Percentiles rank a stretch among this genome's conserved stretches.
phyloP scores from a whole-genome alignment of 2,113 vertebrate genomes.

The Rhinoptilus africanus region DNA sequence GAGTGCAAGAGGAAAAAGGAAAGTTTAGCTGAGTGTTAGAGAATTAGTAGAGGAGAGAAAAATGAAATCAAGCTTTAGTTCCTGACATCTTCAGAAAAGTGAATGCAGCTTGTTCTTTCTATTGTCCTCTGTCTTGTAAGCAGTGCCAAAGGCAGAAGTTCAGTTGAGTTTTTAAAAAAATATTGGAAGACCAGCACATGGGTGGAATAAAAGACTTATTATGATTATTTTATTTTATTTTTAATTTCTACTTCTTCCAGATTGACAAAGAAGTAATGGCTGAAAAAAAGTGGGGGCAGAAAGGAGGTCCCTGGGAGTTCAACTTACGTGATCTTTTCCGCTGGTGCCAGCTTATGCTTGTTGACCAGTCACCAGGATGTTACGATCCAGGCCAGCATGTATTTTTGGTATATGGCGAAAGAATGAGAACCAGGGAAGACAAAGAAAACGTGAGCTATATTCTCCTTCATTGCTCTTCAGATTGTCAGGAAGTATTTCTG shows the following conservation, averaged over 20 bases:
- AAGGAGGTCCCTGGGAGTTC: conserved; percentile 97
- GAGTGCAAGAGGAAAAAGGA: background rate
- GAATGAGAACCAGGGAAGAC: conserved; percentile 90
- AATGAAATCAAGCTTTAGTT: background rate
- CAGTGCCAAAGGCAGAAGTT: background rate
- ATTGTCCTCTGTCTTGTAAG: background rate
- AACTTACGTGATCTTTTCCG: conserved; percentile 96
- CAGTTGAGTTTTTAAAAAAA: background rate
- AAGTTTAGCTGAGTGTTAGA: background rate
- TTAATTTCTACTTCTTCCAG: conserved; percentile 61
- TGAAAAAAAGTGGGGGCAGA: conserved; percentile 92
- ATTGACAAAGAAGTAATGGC: conserved; percentile 86
- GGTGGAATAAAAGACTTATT: background rate
- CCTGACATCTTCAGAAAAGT: background rate
- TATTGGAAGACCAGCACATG: background rate
- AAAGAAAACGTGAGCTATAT: conserved; percentile 80
- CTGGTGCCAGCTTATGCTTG: conserved; percentile 97
- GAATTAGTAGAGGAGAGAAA: background rate
- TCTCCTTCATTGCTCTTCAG: background rate
- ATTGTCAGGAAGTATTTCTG: background rate
- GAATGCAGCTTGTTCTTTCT: background rate
- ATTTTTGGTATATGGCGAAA: conserved; percentile 88
- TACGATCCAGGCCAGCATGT: conserved; percentile 93
- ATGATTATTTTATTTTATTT: background rate
- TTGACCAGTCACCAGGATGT: conserved; percentile 88